phyloP scores from a whole-genome alignment of 2,113 vertebrate species.

The Cebus imitator region DNA sequence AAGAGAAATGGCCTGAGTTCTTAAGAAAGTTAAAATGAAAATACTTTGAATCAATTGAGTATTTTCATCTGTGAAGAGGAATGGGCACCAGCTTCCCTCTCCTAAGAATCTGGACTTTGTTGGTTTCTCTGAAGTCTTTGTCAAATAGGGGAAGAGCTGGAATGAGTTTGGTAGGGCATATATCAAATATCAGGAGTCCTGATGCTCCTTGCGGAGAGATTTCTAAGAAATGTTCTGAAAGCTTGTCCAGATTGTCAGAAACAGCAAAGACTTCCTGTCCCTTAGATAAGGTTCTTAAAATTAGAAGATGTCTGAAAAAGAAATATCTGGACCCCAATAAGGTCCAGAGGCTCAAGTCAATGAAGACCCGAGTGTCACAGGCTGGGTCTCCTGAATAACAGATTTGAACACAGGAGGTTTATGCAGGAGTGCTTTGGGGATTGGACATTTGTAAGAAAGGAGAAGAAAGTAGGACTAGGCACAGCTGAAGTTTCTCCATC shows the following conservation, averaged over 20 bases:
- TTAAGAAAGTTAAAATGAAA: slow-evolving; percentile 15
- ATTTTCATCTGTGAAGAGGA: background rate
- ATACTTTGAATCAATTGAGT: background rate
- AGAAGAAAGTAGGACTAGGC: background rate
- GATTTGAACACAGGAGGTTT: background rate
- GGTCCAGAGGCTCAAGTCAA: background rate
- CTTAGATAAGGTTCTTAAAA: background rate
- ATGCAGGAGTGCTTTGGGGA: background rate
- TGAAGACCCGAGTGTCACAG: background rate
- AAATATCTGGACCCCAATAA: background rate
- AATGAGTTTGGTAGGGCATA: background rate
- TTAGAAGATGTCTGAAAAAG: background rate
- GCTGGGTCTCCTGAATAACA: background rate
- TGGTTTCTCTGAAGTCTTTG: background rate
- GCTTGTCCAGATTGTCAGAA: background rate
- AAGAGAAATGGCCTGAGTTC: background rate
- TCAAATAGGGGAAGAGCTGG: background rate
- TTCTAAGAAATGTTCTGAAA: slow-evolving; percentile 12
- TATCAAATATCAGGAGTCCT: background rate
- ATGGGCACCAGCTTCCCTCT: background rate
- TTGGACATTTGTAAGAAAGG: background rate
- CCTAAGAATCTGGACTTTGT: background rate
- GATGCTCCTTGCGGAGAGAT: background rate
- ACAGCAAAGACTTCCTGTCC: background rate
- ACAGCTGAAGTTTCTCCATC: background rate